Evolutionary conservation across 1,140 invertebrate genomes (phyloP).

Genomic region (Drosophila pectinifera): DNA sequence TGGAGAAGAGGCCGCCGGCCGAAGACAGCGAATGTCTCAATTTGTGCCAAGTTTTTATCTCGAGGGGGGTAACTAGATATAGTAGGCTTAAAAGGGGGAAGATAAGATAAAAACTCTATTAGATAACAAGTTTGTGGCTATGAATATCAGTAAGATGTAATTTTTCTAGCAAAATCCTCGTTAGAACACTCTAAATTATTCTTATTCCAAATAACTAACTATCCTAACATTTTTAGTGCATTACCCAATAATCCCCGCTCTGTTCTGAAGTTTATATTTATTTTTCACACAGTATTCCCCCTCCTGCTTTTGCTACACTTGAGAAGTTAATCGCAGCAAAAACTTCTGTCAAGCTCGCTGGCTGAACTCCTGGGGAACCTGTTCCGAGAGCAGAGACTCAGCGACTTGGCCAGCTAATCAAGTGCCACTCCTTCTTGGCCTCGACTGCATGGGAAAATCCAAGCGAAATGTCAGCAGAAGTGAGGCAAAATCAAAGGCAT

Average conservation of each 20-base stretch:
- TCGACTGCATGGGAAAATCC: conserved; percentile 70
- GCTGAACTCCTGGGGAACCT: conserved; percentile 47
- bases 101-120: background rate
- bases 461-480: conserved; percentile 43
- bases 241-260: background rate
- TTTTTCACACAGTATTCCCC: background rate
- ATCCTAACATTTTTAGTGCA: background rate
- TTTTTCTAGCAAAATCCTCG: background rate
- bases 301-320: background rate
- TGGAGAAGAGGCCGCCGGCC: conserved; percentile 4
- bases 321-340: conserved; percentile 16
- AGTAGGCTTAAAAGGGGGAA: too few relatives aligned
- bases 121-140: background rate
- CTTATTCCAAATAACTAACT: too few relatives aligned
- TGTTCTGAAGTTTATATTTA: background rate
- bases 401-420: conserved; percentile 37
- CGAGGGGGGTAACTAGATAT: background rate
- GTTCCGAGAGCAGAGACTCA: conserved; percentile 27
- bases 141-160: background rate
- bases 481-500: conserved; percentile 57
- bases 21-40: conserved; percentile 52
- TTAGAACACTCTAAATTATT: background rate
- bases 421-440: conserved; percentile 50
- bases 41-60: conserved; percentile 31
- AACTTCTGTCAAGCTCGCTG: conserved; percentile 31